Percentiles rank a stretch among this genome's conserved stretches.
These are phyloP conservation scores for Notechis scutatus DNA, from an alignment of 2,113 vertebrate species.

Conservation along the genomic window DNA sequence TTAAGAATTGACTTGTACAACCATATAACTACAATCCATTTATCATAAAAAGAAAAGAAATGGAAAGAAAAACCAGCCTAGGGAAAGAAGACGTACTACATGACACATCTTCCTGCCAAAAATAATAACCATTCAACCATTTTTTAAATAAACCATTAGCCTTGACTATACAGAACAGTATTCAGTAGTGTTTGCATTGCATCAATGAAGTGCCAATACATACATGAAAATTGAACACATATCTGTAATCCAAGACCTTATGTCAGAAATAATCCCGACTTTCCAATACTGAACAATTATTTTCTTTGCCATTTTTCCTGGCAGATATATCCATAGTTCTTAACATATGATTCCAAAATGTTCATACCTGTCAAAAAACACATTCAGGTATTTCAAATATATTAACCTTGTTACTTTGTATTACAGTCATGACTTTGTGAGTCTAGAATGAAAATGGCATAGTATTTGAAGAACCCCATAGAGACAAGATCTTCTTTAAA, in stretches of 20 bases:
- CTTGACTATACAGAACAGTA: not conserved
- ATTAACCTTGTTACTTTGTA: not conserved
- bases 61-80: not conserved
- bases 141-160: not conserved
- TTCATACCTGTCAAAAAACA: not conserved
- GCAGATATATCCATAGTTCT: not conserved
- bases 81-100: not conserved
- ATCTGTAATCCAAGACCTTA: not conserved
- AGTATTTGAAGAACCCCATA: not conserved
- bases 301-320: not conserved
- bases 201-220: not conserved
- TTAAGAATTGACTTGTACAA: not conserved
- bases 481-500: not conserved
- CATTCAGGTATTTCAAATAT: not conserved
- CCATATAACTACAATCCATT: not conserved
- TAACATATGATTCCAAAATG: not conserved
- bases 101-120: not conserved
- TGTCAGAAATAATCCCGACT: not conserved
- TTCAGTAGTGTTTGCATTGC: not conserved
- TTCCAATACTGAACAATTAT: not conserved
- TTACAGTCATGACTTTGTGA: not conserved
- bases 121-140: not conserved
- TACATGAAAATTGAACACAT: not conserved
- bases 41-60: not conserved
- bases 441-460: not conserved